Evolutionary conservation across 2,797 vertebrate genomes (phyloP).

Genomic region (Lindbergichthys nudifrons): DNA sequence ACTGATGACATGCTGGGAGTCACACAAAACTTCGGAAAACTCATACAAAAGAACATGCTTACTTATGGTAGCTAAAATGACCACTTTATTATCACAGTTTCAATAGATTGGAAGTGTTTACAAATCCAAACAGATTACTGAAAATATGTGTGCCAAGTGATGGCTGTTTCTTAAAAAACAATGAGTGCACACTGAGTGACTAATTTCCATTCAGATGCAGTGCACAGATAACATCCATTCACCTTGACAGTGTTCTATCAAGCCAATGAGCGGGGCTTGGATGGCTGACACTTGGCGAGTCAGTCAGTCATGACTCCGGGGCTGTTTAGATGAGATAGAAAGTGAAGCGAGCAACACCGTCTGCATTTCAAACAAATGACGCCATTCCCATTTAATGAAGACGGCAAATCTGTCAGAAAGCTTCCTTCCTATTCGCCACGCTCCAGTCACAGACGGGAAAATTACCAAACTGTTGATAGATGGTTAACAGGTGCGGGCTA

Average conservation of each 20-base stretch:
- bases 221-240: conserved; percentile 41
- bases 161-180: conserved; percentile 9
- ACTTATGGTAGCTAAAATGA: background rate
- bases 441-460: conserved; percentile 68
- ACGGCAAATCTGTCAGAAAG: conserved; percentile 59
- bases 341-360: conserved; percentile 20
- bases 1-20: background rate
- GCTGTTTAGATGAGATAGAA: conserved; percentile 38
- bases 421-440: conserved; percentile 51
- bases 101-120: background rate
- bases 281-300: conserved; percentile 23
- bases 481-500: conserved; percentile 83
- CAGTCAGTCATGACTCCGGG: conserved; percentile 31
- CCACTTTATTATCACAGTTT: background rate
- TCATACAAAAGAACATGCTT: background rate
- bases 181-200: background rate
- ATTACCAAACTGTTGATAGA: conserved; percentile 82
- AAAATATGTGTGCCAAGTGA: conserved; percentile 17
- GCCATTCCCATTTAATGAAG: conserved; percentile 58
- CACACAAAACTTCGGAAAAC: conserved; percentile 8
- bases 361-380: conserved; percentile 53
- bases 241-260: conserved; percentile 46
- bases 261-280: conserved; percentile 39
- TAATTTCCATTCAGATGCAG: conserved; percentile 39
- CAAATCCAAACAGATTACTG: background rate